These are phyloP conservation scores for Phthorimaea operculella DNA, from an alignment of 1,140 invertebrate genomes.

Conservation along the genomic window DNA sequence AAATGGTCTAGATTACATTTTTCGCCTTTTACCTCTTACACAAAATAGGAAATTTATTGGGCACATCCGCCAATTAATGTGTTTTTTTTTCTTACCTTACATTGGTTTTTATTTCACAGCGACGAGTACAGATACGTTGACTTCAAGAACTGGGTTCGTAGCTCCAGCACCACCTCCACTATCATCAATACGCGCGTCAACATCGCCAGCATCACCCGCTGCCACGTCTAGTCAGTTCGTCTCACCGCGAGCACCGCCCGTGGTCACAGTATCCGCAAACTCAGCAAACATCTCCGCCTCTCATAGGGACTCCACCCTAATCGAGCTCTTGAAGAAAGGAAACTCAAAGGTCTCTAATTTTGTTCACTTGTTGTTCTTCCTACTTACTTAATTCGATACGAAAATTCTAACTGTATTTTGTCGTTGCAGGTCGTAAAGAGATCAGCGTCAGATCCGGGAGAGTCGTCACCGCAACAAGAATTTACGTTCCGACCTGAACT, in stretches of 20 bases:
- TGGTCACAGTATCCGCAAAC: constrained; percentile 38
- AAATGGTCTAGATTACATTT: too few relatives aligned
- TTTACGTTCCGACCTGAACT: constrained; percentile 70
- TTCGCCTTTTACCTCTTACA: too few relatives aligned
- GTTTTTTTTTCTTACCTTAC: too few relatives aligned
- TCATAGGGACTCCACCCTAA: constrained; percentile 69
- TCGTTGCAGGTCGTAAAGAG: constrained; percentile 59
- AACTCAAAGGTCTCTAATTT: constrained; percentile 70
- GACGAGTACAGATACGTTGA: constrained; percentile 50
- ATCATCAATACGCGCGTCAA: constrained; percentile 66
- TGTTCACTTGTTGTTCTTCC: neutral
- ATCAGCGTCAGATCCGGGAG: constrained; percentile 74
- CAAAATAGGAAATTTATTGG: too few relatives aligned
- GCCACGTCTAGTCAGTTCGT: constrained; percentile 47
- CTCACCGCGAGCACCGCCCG: constrained; percentile 72
- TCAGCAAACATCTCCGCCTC: constrained; percentile 31
- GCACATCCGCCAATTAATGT: too few relatives aligned
- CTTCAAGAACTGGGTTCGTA: constrained; percentile 52
- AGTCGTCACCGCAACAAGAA: constrained; percentile 68
- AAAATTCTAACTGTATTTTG: constrained; percentile 3
- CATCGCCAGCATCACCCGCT: constrained; percentile 62
- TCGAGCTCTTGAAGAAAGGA: constrained; percentile 73
- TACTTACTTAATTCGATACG: neutral
- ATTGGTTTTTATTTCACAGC: too few relatives aligned
- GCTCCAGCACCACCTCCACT: constrained; percentile 67